phyloP scores from a whole-genome alignment of 2,797 vertebrate genomes.

The Coccyzus lansbergi region DNA sequence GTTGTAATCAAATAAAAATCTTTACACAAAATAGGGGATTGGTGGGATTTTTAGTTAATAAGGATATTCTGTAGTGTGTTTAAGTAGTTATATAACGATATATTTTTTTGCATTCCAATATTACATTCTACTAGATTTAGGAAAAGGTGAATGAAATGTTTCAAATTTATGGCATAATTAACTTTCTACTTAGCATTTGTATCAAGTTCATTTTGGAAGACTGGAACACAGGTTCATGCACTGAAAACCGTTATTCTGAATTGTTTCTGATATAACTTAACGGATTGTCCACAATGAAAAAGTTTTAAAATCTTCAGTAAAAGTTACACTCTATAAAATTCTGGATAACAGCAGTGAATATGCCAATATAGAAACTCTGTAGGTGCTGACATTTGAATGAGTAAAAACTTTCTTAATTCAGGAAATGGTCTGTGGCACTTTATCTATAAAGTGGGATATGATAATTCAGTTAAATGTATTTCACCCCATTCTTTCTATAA shows the following conservation, averaged over 20 bases:
- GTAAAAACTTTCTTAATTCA: conserved; percentile 27
- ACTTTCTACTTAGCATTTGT: neutral
- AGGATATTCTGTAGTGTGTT: neutral
- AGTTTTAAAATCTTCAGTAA: neutral
- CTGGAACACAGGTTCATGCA: neutral
- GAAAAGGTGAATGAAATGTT: neutral
- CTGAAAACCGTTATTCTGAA: neutral
- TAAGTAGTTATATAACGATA: neutral
- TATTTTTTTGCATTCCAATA: neutral
- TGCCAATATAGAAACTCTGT: conserved; percentile 46
- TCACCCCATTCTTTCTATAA: neutral
- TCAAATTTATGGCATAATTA: neutral
- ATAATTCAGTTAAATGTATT: neutral
- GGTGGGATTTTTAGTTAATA: neutral
- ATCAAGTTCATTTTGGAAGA: neutral
- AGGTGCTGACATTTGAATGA: conserved; percentile 53
- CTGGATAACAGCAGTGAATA: neutral
- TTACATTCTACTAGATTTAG: neutral
- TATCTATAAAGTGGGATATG: neutral
- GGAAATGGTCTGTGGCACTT: neutral
- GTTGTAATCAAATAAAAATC: neutral
- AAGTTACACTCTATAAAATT: neutral
- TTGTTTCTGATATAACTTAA: neutral
- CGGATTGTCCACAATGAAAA: neutral
- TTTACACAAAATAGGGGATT: neutral